Percentiles rank a stretch among this genome's conserved stretches.
Evolutionary conservation across 92 coral and sea anemone species (phyloP).

Genomic region (Bergia puertoricense): DNA sequence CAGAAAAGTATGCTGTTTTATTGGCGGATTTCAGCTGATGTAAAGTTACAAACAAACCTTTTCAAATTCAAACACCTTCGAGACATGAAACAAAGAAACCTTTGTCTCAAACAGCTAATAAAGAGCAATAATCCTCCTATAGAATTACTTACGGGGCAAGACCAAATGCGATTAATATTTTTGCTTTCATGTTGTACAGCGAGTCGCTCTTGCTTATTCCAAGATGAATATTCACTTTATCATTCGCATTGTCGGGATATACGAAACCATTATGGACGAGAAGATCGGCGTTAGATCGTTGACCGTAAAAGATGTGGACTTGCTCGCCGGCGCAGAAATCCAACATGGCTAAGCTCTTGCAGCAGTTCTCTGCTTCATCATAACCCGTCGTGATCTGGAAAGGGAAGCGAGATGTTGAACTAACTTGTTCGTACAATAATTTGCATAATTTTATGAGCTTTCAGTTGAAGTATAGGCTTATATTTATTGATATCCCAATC

Average conservation of each 20-base stretch:
- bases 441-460: no score
- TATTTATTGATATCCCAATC: no score
- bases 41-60: no score
- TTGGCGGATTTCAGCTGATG: no score
- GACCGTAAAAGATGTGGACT: conserved; percentile 92
- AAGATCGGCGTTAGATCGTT: conserved; percentile 88
- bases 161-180: conserved; percentile 63
- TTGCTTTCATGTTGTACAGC: conserved; percentile 82
- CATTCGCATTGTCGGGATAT: conserved; percentile 75
- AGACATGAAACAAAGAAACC: no score
- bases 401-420: neutral
- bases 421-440: no score
- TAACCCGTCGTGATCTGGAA: conserved; percentile 92
- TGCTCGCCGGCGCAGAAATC: conserved; percentile 83
- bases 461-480: no score
- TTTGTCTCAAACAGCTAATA: no score
- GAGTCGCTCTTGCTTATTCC: conserved; percentile 95
- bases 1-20: no score
- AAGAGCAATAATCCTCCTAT: neutral
- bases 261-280: conserved; percentile 95
- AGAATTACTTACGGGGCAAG: conserved; percentile 77
- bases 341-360: conserved; percentile 79
- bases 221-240: conserved; percentile 74
- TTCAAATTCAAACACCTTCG: no score
- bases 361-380: conserved; percentile 66